Evolutionary conservation across 1,140 invertebrate species (phyloP), one percentile per base, ranked within the genome.

Genomic region (Brachionus calyciflorus): DNA sequence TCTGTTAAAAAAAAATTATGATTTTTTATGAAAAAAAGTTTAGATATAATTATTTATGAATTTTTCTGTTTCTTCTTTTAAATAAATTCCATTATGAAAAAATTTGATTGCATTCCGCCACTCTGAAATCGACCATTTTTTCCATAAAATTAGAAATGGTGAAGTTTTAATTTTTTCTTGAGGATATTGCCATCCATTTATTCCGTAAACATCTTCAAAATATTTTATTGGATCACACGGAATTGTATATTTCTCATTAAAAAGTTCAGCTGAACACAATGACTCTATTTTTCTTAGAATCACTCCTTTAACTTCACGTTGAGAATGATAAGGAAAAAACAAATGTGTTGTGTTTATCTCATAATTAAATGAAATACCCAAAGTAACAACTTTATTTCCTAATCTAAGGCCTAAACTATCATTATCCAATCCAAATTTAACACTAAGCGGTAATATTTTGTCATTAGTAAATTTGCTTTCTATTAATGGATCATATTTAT

Each of bases 391-490:
- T 3, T 55, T 28, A 28, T 28, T 28, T 55, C 53, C 53, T 12
- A 55, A 28, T 28, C 24, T 55, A 12, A 55, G 17, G 5, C 33
- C 53, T 7, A 55, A 26, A 55, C 53, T 55, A 28, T 55, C 53
- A 28, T 55, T 55, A n/a, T 55, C 24, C 28, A 55, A n/a, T 4
- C 53, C 53, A 28, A 55, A 55, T n/a, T 55, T 55, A 28, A 55
- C 33, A 28, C 5, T 33, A n/a, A 55, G 33, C 17, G 53, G 53
- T 12, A 55, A n/a, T n/a, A 55, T 24, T 55, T 55, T 55, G 9
- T 55, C 53, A 4, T 28, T 14, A 3, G n/a, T 5, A 28, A 65
- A 41, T 9, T n/a, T 14, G n/a, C 40, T 21, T 40, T 65, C 3
- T 21, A 65, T 12, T n/a, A 37, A 37, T 3, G n/a, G 10, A 65